A percentile compares a stretch with the other conserved stretches of the same genome.
Evolutionary conservation across 2,113 vertebrate species (phyloP).

Genomic region (Pollachius pollachius): DNA sequence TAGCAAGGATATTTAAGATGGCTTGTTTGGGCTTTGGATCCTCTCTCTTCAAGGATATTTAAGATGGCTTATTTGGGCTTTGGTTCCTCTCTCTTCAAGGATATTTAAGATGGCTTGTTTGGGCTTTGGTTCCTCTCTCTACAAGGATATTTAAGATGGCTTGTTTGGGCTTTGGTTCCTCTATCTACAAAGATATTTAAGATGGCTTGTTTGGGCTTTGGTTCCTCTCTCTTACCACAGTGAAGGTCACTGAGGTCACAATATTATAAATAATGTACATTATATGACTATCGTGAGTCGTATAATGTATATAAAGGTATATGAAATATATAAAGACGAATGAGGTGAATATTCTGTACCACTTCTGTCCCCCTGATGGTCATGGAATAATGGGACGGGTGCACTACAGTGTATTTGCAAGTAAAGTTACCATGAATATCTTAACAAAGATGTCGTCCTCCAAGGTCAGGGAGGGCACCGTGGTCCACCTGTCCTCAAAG

Average conservation of each 20-base stretch:
- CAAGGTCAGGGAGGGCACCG: constrained; percentile 70
- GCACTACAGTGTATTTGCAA: background rate
- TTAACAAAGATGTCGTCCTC: constrained; percentile 77
- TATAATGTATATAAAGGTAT: too few relatives aligned
- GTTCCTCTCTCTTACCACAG: too few relatives aligned
- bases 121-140: too few relatives aligned
- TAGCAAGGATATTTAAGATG: constrained; percentile 3
- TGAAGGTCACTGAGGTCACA: too few relatives aligned
- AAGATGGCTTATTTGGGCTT: background rate
- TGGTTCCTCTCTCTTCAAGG: background rate
- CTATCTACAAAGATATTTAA: too few relatives aligned
- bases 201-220: too few relatives aligned
- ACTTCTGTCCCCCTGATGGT: background rate
- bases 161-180: too few relatives aligned
- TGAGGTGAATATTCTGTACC: too few relatives aligned
- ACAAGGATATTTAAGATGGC: background rate
- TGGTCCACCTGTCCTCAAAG: constrained; percentile 73
- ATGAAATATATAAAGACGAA: too few relatives aligned
- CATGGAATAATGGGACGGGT: background rate
- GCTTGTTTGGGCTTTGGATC: background rate
- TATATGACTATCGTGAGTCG: too few relatives aligned
- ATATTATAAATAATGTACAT: too few relatives aligned
- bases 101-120: background rate
- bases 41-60: background rate
- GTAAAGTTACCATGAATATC: constrained; percentile 69